Evolutionary conservation across 2,888 invertebrate genomes (phyloP).

Genomic region (Polyommatus iphigenia): DNA sequence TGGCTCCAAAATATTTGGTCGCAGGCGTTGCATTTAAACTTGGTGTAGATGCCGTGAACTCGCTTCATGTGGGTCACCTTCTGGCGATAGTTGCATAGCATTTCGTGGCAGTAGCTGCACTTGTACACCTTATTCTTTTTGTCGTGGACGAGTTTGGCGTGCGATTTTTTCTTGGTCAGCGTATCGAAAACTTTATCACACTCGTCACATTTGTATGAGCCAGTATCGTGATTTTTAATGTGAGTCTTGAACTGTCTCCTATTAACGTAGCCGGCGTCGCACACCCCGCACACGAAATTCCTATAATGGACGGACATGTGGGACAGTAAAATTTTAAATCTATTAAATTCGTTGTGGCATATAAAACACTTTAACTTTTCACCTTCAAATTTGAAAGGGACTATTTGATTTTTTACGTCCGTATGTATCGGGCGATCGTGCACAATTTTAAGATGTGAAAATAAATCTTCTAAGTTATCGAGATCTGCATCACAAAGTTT

Average conservation of each 20-base stretch:
- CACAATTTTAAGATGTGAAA: constrained; percentile 54
- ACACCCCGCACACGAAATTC: constrained; percentile 54
- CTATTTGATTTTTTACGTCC: constrained; percentile 61
- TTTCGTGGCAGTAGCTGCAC: constrained; percentile 43
- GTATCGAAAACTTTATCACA: constrained; percentile 44
- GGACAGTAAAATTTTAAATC: constrained; percentile 46
- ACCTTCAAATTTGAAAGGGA: constrained; percentile 49
- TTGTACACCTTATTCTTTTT: constrained; percentile 39
- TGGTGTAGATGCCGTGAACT: constrained; percentile 41
- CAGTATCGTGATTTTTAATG: constrained; percentile 41
- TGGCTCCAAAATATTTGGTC: constrained; percentile 46
- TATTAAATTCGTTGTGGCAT: constrained; percentile 46
- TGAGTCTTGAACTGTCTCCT: constrained; percentile 41
- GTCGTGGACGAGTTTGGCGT: constrained; percentile 41
- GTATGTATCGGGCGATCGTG: constrained; percentile 56
- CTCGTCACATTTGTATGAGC: constrained; percentile 42
- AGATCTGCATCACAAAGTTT: constrained; percentile 51
- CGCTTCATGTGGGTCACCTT: constrained; percentile 44
- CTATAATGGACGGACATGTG: constrained; percentile 58
- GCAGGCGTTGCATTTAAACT: constrained; percentile 44
- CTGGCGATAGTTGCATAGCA: constrained; percentile 40
- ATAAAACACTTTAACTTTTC: constrained; percentile 49
- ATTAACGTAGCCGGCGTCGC: constrained; percentile 47
- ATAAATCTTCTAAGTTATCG: constrained; percentile 50
- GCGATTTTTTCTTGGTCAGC: constrained; percentile 40